These are phyloP conservation scores for Halocynthia aurantium DNA, from an alignment of 23 tunicate species.

Conservation along the genomic window DNA sequence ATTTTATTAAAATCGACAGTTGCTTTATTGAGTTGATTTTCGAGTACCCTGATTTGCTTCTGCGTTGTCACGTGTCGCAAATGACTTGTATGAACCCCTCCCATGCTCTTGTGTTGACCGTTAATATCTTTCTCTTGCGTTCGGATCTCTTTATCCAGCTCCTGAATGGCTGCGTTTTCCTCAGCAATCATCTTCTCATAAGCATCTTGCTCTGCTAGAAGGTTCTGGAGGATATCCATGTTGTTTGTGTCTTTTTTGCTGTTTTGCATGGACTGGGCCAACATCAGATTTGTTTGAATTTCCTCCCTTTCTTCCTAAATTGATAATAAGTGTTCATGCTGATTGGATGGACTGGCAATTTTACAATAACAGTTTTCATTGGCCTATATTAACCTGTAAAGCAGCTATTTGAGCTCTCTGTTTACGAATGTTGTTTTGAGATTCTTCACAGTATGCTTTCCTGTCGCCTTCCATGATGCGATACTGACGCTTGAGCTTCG, in stretches of 20 bases:
- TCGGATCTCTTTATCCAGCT: conserved; percentile 54
- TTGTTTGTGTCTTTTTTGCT: conserved; percentile 57
- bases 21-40: conserved; percentile 91
- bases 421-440: conserved; percentile 67
- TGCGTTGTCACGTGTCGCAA: conserved; percentile 78
- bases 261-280: conserved; percentile 82
- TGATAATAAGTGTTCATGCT: neutral
- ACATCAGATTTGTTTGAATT: conserved; percentile 55
- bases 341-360: too few species aligned
- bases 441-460: conserved; percentile 86
- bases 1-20: conserved; percentile 82
- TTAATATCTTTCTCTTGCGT: conserved; percentile 54
- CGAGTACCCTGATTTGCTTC: conserved; percentile 75
- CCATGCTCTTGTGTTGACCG: conserved; percentile 71
- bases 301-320: conserved; percentile 79
- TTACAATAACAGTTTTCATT: too few species aligned
- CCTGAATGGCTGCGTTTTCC: conserved; percentile 43
- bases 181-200: conserved; percentile 57
- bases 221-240: conserved; percentile 48
- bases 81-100: conserved; percentile 84
- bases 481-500: conserved; percentile 84
- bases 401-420: conserved; percentile 76
- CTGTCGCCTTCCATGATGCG: conserved; percentile 90
- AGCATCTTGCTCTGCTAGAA: conserved; percentile 75
- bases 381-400: conserved; percentile 41